Percentiles rank a stretch among this genome's conserved stretches.
Conservation (phyloP, 2,797 vertebrate species). For the Myotis myotis region DNA sequence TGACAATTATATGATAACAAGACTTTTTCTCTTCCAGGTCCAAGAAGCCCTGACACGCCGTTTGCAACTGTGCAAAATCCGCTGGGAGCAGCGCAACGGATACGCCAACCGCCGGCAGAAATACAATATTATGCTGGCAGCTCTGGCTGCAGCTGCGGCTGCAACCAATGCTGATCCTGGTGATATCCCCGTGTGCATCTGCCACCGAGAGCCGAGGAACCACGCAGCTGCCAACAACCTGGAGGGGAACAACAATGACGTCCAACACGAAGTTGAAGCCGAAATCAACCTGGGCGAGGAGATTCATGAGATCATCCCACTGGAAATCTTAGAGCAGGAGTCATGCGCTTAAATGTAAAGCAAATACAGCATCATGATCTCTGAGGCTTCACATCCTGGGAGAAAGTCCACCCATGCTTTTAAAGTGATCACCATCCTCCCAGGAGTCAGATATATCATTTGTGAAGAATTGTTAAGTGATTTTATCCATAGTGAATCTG, state of each 20-base stretch:
- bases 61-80: slow-evolving; percentile 93
- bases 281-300: slow-evolving; percentile 87
- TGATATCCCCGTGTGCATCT: slow-evolving; percentile 88
- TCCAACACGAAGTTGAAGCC: slow-evolving; percentile 79
- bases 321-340: slow-evolving; percentile 91
- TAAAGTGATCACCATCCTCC: slow-evolving; percentile 59
- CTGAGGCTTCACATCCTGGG: slow-evolving; percentile 74
- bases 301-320: slow-evolving; percentile 89
- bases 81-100: slow-evolving; percentile 92
- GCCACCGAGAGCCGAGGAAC: slow-evolving; percentile 89
- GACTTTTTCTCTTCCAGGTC: slow-evolving; percentile 85
- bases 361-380: background rate
- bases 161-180: background rate
- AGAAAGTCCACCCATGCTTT: slow-evolving; percentile 43
- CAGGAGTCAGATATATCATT: slow-evolving; percentile 66
- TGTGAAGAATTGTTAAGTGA: slow-evolving; percentile 67
- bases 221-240: slow-evolving; percentile 30
- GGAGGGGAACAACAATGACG: too few relatives aligned
- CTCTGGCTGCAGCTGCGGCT: rapidly evolving
- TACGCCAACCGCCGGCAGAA: slow-evolving; percentile 85
- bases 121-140: background rate
- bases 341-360: slow-evolving; percentile 86
- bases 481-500: slow-evolving; percentile 49
- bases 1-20: background rate
- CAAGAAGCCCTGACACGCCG: slow-evolving; percentile 94